Base-by-base conservation (phyloP, 2,797 vertebrate species). In the Onychomys arenicola region DNA sequence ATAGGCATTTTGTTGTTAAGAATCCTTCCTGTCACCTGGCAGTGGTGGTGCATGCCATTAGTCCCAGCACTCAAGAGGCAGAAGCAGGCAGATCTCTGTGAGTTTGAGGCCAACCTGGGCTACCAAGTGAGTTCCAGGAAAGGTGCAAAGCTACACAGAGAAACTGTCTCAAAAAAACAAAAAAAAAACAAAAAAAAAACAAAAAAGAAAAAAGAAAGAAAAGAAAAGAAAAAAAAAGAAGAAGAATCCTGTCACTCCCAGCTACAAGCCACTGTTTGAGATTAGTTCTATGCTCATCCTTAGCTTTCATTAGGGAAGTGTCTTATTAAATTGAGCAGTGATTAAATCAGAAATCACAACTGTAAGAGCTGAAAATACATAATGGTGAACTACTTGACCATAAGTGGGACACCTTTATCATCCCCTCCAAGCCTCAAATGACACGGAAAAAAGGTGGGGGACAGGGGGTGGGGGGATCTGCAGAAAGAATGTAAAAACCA, bases 381-480 rank as follows among this genome's bases (percentile, higher is more conserved):
- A 10, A 27, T 75, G 25, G 2, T 13, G 37, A 27, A 43, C 11
- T 43, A 75, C 73, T 75, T 43, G 25, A 5, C 40, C 9, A 4
- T 25, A 75, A 5, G 37, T 43, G 73, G 25, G 40, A 46, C 25
- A 27, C 12, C 73, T 6, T 6, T 46, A 27, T 27, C 73, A 43
- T 46, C 27, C 40, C 40, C 73, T 27, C 73, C 73, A 43, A 75
- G 23, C 5, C 40, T 75, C 40, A 75, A n/a, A 29, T 75, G 27
- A 43, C 12, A 75, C 46, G 37, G 5, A 13, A 40, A 23, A 73
- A 75, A 73, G 49, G 49, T 12, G 52, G 9, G 49, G 49, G 49
- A n/a, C n/a, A n/a, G n/a, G 0, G 2, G 21, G n/a, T 1, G 71
- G 9, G 9, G n/a, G 17, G 17, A 1, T 21, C 69, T 43, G 6